Evolutionary conservation across 2,888 invertebrate species (phyloP).

Genomic region (Lasioglossum calceatum): DNA sequence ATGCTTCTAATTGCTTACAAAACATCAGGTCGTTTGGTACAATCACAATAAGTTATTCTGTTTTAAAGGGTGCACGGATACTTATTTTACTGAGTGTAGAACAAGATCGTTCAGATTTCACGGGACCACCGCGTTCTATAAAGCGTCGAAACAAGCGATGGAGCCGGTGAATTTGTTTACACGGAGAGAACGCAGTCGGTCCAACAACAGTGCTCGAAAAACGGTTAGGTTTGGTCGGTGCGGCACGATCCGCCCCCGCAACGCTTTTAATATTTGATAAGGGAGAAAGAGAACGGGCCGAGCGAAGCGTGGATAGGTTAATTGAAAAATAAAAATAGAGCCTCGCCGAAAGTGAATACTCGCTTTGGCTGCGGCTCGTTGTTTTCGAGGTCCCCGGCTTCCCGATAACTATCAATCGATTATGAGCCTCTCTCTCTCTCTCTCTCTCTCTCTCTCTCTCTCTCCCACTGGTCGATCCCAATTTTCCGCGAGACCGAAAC

Average conservation of each 20-base stretch:
- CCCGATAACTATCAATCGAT: slow-evolving; percentile 46
- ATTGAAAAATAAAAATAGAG: neutral
- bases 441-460: neutral
- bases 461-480: slow-evolving; percentile 21
- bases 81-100: no score
- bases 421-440: slow-evolving; percentile 16
- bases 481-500: slow-evolving; percentile 40
- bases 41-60: no score
- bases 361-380: neutral
- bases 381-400: neutral
- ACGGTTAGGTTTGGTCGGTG: neutral
- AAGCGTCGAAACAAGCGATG: neutral
- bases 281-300: neutral
- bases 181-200: neutral
- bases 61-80: no score
- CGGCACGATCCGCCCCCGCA: neutral
- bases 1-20: no score
- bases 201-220: neutral
- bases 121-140: neutral
- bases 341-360: neutral
- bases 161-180: neutral
- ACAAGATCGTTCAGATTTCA: neutral
- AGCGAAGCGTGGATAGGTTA: neutral
- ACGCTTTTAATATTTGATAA: slow-evolving; percentile 2
- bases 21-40: no score